Base-by-base conservation (phyloP, 2,888 invertebrate species). In the Tenthredo notha region DNA sequence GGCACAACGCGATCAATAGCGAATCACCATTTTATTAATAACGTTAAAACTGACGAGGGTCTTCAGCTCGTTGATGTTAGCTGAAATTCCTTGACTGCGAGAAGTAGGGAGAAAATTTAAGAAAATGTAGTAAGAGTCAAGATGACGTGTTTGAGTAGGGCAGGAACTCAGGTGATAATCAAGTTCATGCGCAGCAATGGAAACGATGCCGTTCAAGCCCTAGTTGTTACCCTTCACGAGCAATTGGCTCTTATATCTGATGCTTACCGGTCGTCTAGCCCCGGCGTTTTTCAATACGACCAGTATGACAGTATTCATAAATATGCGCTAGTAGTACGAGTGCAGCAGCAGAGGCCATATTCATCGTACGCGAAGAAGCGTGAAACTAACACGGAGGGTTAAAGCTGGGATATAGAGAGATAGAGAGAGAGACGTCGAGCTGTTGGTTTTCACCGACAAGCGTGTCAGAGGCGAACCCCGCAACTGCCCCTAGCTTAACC, bases 401-500 rank as follows among this genome's bases (percentile, higher is more conserved):
- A 54, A 37, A 77, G 50, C 50, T 47, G 25, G 61, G 43, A 40
- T 10, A 61, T 10, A 61, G 40, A 61, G 40, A 37, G 61, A 61
- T 25, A 67, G 83, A 83, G 47, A 83, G 47, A 67, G 88, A 75
- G 86, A 78, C 82, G 47, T 65, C 83, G 83, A 85, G 84, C 84
- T 58, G 70, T 29, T 87, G 86, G 87, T 89, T 89, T 86, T 88
- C 89, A 89, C 89, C 88, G 89, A 88, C 90, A 88, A 92, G 91
- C 90, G 90, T 91, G 90, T 90, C 91, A 90, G 90, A 91, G 90
- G 88, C 90, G 91, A 91, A 91, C 92, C 54, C 91, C 90, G 88
- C 91, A 89, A 89, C 91, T 90, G 89, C 90, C 89, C 90, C 91
- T 70, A 90, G 91, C 91, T 92, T 92, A 92, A 91, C 90, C 91